Evolutionary conservation across 2,888 invertebrate species (phyloP), one percentile per base, ranked within the genome.

Genomic region (Xestia ashworthii): DNA sequence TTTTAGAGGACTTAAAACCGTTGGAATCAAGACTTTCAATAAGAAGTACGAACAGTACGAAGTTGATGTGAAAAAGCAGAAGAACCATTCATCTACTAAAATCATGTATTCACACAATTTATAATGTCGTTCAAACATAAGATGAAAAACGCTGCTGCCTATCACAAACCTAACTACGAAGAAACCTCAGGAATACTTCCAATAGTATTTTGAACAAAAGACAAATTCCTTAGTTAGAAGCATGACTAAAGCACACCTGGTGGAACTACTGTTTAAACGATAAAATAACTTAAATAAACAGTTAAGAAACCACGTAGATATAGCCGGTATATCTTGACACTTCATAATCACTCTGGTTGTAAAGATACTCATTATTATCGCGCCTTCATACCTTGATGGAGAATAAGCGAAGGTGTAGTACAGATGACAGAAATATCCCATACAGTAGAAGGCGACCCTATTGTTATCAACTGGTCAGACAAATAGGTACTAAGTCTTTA

Each of bases 181-280:
- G 4, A 1, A 41, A 44, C 25, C 22, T 53, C 41, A 22, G 1
- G 32, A 58, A 46, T 16, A 48, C 46, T 9, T 41, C 2, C 25
- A 19, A 25, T 14, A 41, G 8, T 58, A 46, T 11, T 19, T 50
- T 38, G 2, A 58, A 55, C 55, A 68, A 58, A 12, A 48, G 25
- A 73, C 72, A 84, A 66, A 82, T 74, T 66, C 46, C 46, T 32
- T 73, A 38, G 53, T 66, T 16, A 44, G 66, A 73, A 79, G 41
- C 9, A 70, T 82, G 81, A 82, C 81, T 82, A 84, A 70, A 73
- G 69, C 73, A 73, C 84, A 79, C 80, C 81, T 84, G 73, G 69
- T 9, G 9, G 25, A 25, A 65, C 38, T 48, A 64, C 67, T 65
- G 53, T 78, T 41, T 19, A 60, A 70, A 70, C 66, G n/a, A 70